Evolutionary conservation across 2,113 vertebrate species (phyloP), one percentile per base, ranked within the genome.

Genomic region (Rhabdornis inornatus): DNA sequence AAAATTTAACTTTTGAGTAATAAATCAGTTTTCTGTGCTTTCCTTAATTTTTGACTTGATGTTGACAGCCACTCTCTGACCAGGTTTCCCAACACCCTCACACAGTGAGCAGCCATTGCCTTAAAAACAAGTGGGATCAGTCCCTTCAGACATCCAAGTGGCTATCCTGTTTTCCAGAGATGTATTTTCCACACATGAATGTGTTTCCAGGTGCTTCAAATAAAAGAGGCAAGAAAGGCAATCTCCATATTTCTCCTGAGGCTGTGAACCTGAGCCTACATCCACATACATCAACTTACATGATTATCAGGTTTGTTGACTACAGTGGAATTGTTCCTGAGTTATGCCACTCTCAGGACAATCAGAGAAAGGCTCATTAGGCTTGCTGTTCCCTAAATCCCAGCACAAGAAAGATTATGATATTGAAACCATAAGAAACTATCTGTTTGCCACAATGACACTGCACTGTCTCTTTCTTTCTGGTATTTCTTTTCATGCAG

Each of bases 21-120:
- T 90, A 93, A 95, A 84, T 96, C 72, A 94, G 63, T 64, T 87
- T 94, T 96, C 96, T 91, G 84, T 65, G 71, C 50, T 95, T 95
- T 94, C 65, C 68, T 85, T 87, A 87, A 82, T 94, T 97, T 95
- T 91, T 19, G 10, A 60, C 76, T 94, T 77, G 53, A 76, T 96
- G 93, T 55, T 97, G 93, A 97, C 88, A 95, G 84, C 61, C 31
- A 33, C 24, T 93, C 52, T 52, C 65, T 81, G 87, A 90, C 72
- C 68, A 74, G 59, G 65, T 87, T 97, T 80, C 68, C 66, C 52
- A 87, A 95, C 49, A 79, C 60, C 59, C 83, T 74, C 49, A 75
- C 39, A 81, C 12, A 72, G 37, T n/a, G 35, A 83, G 28, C 80
- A 76, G 83, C 52, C 49, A 25, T 21, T 24, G 55, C 40, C 42